Evolutionary conservation across 2,797 vertebrate genomes (phyloP), one percentile per base, ranked within the genome.

Genomic region (Spinibarbus caldwelli): DNA sequence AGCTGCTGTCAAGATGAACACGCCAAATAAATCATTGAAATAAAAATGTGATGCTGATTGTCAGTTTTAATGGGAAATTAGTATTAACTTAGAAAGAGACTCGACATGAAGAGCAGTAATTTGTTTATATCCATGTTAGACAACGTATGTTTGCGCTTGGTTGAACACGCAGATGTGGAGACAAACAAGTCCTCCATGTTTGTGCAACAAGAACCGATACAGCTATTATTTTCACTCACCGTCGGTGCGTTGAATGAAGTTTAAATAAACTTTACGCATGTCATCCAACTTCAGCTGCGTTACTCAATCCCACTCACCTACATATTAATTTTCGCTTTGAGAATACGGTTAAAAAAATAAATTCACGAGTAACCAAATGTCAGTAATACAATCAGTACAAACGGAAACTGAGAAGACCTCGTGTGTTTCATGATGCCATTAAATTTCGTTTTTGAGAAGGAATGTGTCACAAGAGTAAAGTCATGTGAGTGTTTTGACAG

Each of bases 401-500:
- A 73, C 29, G 7, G 5, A 59, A 11, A 64, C 29, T 34, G 29
- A 41, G 64, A 4, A 34, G 4, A 34, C 5, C 7, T 34, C 43
- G 10, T 26, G 10, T 26, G 45, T 14, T 38, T 36, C 41, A 52
- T 21, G 10, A 62, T n/a, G 8, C 36, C 34, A 76, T 59, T 26
- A 78, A 21, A 64, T 64, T 78, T 78, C 6, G 14, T 31, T 26
- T 73, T 85, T 38, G 41, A 70, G 26, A 73, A 93, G 91, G 94
- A 95, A 95, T 95, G 93, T 87, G 67, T 95, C 95, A 96, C 94
- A 95, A 91, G 94, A 67, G 90, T 82, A 5, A 29, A 91, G 94
- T 96, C 95, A 96, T 94, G 95, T 96, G 95, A 91, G 64, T 17
- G n/a, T 23, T 45, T 78, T 21, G n/a, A 92, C 92, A 87, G 84